These are phyloP conservation scores for Eupithecia inturbata DNA, from an alignment of 2,888 invertebrate genomes.

Conservation along the genomic window DNA sequence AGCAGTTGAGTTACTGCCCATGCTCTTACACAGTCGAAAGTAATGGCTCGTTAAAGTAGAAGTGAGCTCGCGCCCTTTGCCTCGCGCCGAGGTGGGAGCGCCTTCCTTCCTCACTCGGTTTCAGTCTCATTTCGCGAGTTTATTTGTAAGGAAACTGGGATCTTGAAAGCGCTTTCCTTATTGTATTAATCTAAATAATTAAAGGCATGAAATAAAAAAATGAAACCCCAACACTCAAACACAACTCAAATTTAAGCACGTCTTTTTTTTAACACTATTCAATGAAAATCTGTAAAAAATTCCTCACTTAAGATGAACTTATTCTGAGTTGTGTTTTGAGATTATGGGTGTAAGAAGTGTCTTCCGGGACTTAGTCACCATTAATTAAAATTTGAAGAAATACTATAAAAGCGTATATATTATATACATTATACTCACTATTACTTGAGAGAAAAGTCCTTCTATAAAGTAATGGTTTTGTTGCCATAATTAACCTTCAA, in stretches of 20 bases:
- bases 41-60: constrained; percentile 83
- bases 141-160: constrained; percentile 9
- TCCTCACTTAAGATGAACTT: too few species aligned
- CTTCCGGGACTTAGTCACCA: neutral
- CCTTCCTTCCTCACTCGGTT: constrained; percentile 49
- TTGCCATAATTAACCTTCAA: neutral
- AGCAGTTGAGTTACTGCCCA: constrained; percentile 16
- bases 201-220: too few species aligned
- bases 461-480: neutral
- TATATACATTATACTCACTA: too few species aligned
- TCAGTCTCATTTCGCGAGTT: constrained; percentile 15
- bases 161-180: constrained; percentile 6
- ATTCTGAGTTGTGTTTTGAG: neutral
- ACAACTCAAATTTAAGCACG: too few species aligned
- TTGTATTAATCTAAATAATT: neutral
- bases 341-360: neutral
- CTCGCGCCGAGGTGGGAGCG: constrained; percentile 57
- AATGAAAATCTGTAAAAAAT: too few species aligned
- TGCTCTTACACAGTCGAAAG: constrained; percentile 48
- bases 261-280: too few species aligned
- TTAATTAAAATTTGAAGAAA: neutral
- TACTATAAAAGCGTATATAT: too few species aligned
- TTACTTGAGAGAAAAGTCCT: neutral
- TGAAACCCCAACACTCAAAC: too few species aligned
- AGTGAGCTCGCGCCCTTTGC: constrained; percentile 71